These are phyloP conservation scores for Portevinia maculata DNA, from an alignment of 2,888 invertebrate genomes.

Conservation along the genomic window DNA sequence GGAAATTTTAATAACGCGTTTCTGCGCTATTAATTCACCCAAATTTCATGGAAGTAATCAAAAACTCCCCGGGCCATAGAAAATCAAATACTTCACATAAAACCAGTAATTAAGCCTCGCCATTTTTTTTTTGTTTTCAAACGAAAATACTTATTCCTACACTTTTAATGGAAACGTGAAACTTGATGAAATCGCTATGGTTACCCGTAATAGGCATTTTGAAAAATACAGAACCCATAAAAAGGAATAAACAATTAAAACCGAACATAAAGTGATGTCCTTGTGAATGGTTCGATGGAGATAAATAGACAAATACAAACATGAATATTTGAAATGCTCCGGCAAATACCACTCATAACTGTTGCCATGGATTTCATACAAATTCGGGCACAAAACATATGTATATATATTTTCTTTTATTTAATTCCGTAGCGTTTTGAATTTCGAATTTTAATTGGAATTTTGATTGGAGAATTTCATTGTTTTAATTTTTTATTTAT, in stretches of 20 bases:
- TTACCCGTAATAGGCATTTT: slow-evolving; percentile 59
- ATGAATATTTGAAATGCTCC: slow-evolving; percentile 6
- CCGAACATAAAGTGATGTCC: slow-evolving; percentile 60
- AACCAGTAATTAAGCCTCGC: slow-evolving; percentile 35
- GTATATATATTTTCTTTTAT: slow-evolving; percentile 24
- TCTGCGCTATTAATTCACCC: slow-evolving; percentile 35
- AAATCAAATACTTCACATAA: slow-evolving; percentile 34
- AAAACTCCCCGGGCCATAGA: slow-evolving; percentile 12
- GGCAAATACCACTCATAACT: slow-evolving; percentile 59
- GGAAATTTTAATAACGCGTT: slow-evolving; percentile 22
- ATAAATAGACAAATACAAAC: slow-evolving; percentile 31
- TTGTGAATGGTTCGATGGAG: slow-evolving; percentile 46
- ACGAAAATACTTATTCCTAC: slow-evolving; percentile 34
- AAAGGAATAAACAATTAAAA: slow-evolving; percentile 56
- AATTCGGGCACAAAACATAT: background rate
- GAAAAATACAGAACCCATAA: slow-evolving; percentile 35
- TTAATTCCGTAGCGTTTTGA: slow-evolving; percentile 56
- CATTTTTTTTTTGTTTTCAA: slow-evolving; percentile 25
- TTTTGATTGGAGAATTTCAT: slow-evolving; percentile 72
- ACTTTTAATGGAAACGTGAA: slow-evolving; percentile 29
- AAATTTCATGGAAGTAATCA: slow-evolving; percentile 30
- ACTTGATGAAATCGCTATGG: slow-evolving; percentile 56
- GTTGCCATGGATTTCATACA: slow-evolving; percentile 57
- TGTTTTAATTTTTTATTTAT: slow-evolving; percentile 30
- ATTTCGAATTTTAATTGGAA: slow-evolving; percentile 71